These are phyloP conservation scores for Benitochromis conjunctus DNA, from an alignment of 2,113 vertebrate species.

Conservation along the genomic window DNA sequence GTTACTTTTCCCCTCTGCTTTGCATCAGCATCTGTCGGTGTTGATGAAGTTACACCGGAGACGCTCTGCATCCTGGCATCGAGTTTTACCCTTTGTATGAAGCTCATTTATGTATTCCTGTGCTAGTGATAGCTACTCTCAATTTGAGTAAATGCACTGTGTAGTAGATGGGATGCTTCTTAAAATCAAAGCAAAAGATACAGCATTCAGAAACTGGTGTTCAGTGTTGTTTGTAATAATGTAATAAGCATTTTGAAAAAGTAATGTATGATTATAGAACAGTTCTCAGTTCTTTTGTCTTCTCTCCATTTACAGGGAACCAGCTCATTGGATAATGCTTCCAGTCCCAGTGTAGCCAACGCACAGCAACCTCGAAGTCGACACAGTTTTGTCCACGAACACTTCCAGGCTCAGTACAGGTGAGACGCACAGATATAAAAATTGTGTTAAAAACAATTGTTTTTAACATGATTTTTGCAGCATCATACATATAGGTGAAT, in stretches of 20 bases:
- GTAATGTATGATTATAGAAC: background rate
- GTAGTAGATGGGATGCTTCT: background rate
- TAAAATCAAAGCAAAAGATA: background rate
- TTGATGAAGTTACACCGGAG: background rate
- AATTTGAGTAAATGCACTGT: background rate
- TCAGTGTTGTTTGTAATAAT: background rate
- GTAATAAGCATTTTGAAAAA: background rate
- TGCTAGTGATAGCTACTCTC: background rate
- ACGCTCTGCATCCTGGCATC: background rate
- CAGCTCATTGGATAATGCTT: conserved; percentile 44
- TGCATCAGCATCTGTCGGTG: background rate
- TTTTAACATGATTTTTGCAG: background rate
- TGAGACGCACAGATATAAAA: conserved; percentile 47
- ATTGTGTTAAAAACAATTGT: background rate
- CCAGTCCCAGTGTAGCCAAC: conserved; percentile 19
- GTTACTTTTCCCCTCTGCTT: background rate
- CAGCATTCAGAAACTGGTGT: background rate
- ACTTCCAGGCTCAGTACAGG: conserved; percentile 97
- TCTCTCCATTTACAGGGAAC: conserved; percentile 51
- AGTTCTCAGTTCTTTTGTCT: background rate
- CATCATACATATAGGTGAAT: background rate
- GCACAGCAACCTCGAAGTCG: conserved; percentile 57
- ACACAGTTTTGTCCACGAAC: conserved; percentile 91
- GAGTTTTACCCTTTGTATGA: background rate
- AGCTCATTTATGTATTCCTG: background rate